Evolutionary conservation across 2,113 vertebrate genomes (phyloP).

Genomic region (Pao palembangensis): DNA sequence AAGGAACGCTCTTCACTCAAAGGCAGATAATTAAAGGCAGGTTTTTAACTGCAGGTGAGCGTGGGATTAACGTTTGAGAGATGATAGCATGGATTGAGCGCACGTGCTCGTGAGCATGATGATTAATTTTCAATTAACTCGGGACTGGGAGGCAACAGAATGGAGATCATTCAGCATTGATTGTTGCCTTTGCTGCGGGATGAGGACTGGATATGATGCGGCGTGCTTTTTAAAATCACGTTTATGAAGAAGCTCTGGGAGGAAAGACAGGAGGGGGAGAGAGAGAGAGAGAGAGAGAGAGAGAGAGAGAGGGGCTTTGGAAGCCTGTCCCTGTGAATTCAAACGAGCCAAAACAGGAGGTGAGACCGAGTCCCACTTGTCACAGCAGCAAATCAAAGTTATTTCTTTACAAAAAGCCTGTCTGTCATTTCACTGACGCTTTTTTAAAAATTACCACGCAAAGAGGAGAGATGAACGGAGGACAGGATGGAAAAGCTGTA

Average conservation of each 20-base stretch:
- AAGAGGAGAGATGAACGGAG: conserved; percentile 3
- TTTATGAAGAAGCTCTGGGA: no score
- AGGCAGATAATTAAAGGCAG: not conserved
- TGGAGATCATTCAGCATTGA: conserved; percentile 45
- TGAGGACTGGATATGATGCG: conserved; percentile 3
- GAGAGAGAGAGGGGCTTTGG: not conserved
- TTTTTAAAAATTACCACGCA: conserved; percentile 4
- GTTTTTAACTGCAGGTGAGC: conserved; percentile 12
- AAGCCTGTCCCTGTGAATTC: conserved; percentile 9
- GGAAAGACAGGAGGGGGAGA: not conserved
- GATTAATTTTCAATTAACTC: conserved; percentile 46
- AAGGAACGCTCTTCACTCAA: not conserved
- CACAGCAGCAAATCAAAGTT: conserved; percentile 6
- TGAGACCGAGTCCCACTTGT: not conserved
- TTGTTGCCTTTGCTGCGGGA: conserved; percentile 41
- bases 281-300: not conserved
- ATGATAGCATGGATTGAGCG: conserved; percentile 2
- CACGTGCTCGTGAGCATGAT: conserved; percentile 20
- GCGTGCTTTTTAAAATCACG: no score
- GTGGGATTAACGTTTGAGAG: conserved; percentile 13
- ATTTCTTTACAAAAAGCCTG: conserved; percentile 7
- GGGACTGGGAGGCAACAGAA: conserved; percentile 35
- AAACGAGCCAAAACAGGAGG: not conserved
- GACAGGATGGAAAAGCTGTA: not conserved
- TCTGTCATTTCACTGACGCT: conserved; percentile 5